These are phyloP conservation scores for Oncorhynchus nerka DNA, from an alignment of 2,113 vertebrate genomes.

Conservation along the genomic window DNA sequence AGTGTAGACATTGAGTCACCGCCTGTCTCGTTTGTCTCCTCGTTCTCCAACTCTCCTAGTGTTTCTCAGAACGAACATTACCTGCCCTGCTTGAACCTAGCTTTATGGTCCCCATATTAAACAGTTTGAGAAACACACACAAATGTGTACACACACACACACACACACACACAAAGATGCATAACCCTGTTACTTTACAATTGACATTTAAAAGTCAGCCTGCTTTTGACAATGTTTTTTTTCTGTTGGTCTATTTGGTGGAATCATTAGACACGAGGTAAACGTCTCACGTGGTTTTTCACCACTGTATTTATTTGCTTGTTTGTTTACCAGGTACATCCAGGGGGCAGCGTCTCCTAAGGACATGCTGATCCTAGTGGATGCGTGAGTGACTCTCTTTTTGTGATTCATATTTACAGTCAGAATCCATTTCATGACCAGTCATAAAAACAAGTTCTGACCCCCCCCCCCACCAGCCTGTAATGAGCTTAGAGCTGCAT, in stretches of 20 bases:
- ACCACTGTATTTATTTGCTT: slow-evolving; percentile 9
- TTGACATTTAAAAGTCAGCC: not conserved
- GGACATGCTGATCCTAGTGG: slow-evolving; percentile 97
- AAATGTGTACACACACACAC: not conserved
- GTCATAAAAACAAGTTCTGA: not conserved
- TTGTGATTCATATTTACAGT: slow-evolving; percentile 43
- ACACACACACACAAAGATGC: not conserved
- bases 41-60: not conserved
- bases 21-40: not conserved
- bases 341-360: slow-evolving; percentile 97
- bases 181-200: not conserved
- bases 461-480: too few relatives aligned
- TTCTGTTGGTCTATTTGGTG: not conserved
- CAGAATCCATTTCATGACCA: slow-evolving; percentile 34
- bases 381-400: slow-evolving; percentile 84
- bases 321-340: slow-evolving; percentile 85
- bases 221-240: not conserved
- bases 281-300: not conserved
- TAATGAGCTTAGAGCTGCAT: not conserved
- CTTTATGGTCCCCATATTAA: slow-evolving; percentile 9
- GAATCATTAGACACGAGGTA: too few relatives aligned
- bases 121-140: slow-evolving; percentile 1
- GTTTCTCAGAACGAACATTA: not conserved
- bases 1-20: slow-evolving; percentile 39
- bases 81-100: not conserved